Conservation (phyloP, 2,113 vertebrate genomes). For the Thamnaconus septentrionalis region DNA sequence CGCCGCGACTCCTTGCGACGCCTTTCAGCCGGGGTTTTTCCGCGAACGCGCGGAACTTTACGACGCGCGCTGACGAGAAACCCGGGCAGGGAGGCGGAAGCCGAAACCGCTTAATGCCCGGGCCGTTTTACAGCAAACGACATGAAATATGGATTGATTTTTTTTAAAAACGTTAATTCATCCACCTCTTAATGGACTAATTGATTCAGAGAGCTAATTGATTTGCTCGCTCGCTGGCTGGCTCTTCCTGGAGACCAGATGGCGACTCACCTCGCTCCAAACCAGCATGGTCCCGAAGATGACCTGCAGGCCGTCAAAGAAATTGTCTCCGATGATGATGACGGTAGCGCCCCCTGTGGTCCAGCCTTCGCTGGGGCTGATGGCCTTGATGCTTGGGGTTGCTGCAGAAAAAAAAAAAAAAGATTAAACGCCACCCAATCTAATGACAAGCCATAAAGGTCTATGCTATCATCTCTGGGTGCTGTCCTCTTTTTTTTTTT, state of each 20-base stretch:
- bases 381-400: constrained; percentile 98
- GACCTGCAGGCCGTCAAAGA: constrained; percentile 98
- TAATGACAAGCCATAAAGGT: constrained; percentile 44
- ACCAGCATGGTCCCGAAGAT: constrained; percentile 99
- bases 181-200: background rate
- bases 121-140: background rate
- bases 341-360: constrained; percentile 96
- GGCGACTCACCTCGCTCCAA: constrained; percentile 92
- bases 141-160: background rate
- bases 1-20: too few species aligned
- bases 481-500: constrained; percentile 9
- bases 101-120: too few species aligned
- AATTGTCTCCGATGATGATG: constrained; percentile 99
- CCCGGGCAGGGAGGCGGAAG: too few species aligned
- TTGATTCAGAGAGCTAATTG: background rate
- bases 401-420: constrained; percentile 46
- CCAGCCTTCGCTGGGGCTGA: constrained; percentile 99
- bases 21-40: too few species aligned
- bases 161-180: background rate
- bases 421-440: constrained; percentile 46
- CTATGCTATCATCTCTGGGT: constrained; percentile 66
- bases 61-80: too few species aligned
- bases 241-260: background rate
- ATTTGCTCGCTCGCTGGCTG: background rate
- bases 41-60: too few species aligned